Percentiles rank a stretch among this genome's conserved stretches.
Conservation (phyloP, 2,888 invertebrate genomes). For the Blastobasis adustella region DNA sequence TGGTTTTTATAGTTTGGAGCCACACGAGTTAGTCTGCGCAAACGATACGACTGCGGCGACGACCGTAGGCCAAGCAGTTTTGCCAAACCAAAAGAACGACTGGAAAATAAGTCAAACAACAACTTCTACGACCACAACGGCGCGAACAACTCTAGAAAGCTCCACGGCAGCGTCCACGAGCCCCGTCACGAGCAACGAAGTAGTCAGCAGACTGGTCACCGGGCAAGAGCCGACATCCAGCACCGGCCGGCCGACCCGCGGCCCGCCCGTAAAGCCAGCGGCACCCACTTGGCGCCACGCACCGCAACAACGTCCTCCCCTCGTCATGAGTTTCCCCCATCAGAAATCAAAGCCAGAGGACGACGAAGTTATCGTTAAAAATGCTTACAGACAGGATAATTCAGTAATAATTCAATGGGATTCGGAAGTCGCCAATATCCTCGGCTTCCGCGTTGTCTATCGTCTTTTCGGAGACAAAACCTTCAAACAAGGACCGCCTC, state of each 20-base stretch:
- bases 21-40: constrained; percentile 81
- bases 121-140: constrained; percentile 29
- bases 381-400: constrained; percentile 89
- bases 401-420: constrained; percentile 95
- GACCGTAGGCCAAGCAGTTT: constrained; percentile 23
- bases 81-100: constrained; percentile 20
- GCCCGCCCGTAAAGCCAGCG: constrained; percentile 51
- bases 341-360: constrained; percentile 79
- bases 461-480: constrained; percentile 91
- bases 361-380: constrained; percentile 88
- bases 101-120: constrained; percentile 38
- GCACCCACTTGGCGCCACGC: constrained; percentile 65
- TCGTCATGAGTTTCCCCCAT: constrained; percentile 82
- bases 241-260: constrained; percentile 42
- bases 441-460: constrained; percentile 93
- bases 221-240: constrained; percentile 36
- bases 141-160: constrained; percentile 27
- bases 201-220: constrained; percentile 32
- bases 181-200: constrained; percentile 26
- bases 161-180: constrained; percentile 15
- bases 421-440: constrained; percentile 88
- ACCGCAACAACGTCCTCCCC: constrained; percentile 78
- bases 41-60: constrained; percentile 41
- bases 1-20: constrained; percentile 90
- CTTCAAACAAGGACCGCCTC: constrained; percentile 92